Conservation (phyloP, 1,140 invertebrate species). For the Anagrus nilaparvatae region DNA sequence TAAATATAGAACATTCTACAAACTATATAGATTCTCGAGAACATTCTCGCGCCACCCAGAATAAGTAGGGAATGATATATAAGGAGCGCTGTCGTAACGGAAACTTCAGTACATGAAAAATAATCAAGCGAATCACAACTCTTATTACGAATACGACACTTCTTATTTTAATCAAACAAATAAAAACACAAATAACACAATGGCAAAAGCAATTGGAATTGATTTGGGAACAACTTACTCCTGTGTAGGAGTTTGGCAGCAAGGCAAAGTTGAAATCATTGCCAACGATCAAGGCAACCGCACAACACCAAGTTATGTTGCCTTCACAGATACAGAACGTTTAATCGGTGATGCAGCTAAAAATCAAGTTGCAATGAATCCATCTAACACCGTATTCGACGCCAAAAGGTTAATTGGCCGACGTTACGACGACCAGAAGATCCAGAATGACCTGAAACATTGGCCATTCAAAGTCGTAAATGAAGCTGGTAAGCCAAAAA, state of each 20-base stretch:
- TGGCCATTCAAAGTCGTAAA: constrained; percentile 59
- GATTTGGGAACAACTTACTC: constrained; percentile 72
- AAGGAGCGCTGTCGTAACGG: background rate
- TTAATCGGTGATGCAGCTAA: constrained; percentile 64
- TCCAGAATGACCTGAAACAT: constrained; percentile 56
- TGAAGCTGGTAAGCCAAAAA: constrained; percentile 50
- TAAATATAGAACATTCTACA: too few relatives aligned
- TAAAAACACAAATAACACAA: constrained; percentile 30
- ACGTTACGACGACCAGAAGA: constrained; percentile 50
- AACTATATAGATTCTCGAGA: too few relatives aligned
- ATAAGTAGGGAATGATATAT: background rate
- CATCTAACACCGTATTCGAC: constrained; percentile 75
- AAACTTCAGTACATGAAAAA: constrained; percentile 21
- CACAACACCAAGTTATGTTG: constrained; percentile 84
- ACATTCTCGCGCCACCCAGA: background rate
- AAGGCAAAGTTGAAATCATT: constrained; percentile 83
- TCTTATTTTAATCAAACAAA: constrained; percentile 2
- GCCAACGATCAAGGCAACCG: constrained; percentile 90
- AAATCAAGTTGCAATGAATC: constrained; percentile 72
- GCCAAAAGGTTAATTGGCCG: constrained; percentile 58
- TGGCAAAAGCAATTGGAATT: constrained; percentile 60
- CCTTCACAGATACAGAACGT: constrained; percentile 71
- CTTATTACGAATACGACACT: constrained; percentile 16
- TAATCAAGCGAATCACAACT: constrained; percentile 15
- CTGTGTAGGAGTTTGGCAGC: constrained; percentile 70